Conservation (phyloP, 2,888 invertebrate species). For the Stenolophus ochropezus region DNA sequence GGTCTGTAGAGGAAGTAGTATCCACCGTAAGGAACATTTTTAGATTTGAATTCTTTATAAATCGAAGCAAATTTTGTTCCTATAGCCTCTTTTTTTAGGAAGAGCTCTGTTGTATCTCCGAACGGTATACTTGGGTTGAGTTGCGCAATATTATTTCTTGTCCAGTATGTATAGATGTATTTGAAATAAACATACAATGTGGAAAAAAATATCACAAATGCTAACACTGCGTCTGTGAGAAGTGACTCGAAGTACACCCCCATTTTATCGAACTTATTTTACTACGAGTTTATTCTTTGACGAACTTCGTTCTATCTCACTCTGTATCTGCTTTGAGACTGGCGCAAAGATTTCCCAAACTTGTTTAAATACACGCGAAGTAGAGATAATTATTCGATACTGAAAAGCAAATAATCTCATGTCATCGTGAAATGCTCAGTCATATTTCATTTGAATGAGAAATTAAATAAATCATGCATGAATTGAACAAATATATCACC, state of each 20-base stretch:
- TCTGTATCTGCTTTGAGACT: too few species aligned
- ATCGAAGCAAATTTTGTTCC: background rate
- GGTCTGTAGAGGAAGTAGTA: conserved; percentile 25
- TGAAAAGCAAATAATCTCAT: too few species aligned
- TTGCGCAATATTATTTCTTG: background rate
- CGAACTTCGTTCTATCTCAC: too few species aligned
- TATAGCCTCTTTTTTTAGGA: background rate
- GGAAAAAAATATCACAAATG: background rate
- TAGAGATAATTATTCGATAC: too few species aligned
- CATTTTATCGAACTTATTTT: background rate
- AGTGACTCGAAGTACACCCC: background rate
- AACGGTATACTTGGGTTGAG: background rate
- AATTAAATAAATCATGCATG: too few species aligned
- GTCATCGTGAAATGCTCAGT: too few species aligned
- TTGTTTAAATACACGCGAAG: too few species aligned
- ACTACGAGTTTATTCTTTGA: too few species aligned
- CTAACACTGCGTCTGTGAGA: background rate
- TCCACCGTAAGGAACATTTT: conserved; percentile 12
- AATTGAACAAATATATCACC: too few species aligned
- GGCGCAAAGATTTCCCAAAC: too few species aligned
- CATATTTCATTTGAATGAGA: too few species aligned
- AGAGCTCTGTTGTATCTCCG: background rate
- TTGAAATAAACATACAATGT: background rate
- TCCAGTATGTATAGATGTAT: background rate
- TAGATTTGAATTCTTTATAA: background rate